phyloP scores from a whole-genome alignment of 2,888 invertebrate genomes.

The Autographa gamma region DNA sequence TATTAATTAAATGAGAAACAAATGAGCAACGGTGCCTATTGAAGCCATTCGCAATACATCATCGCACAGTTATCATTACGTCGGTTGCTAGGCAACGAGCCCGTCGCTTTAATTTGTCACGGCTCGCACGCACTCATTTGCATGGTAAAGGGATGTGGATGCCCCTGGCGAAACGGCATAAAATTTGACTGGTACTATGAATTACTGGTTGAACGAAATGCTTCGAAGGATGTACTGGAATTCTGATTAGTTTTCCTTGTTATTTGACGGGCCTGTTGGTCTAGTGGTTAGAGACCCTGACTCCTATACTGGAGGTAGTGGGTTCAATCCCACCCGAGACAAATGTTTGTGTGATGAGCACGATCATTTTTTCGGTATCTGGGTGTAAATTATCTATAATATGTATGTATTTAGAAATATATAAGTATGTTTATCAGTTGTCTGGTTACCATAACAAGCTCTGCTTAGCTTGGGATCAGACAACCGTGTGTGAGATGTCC shows the following conservation, averaged over 20 bases:
- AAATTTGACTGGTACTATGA: constrained; percentile 64
- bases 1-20: not conserved
- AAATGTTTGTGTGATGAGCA: no score
- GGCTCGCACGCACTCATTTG: constrained; percentile 63
- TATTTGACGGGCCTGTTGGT: no score
- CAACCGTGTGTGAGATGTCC: no score
- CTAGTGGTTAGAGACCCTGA: no score
- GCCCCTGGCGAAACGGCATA: constrained; percentile 65
- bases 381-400: no score
- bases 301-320: no score
- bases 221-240: constrained; percentile 19
- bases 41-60: constrained; percentile 31
- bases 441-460: no score
- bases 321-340: no score
- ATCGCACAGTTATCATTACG: constrained; percentile 44
- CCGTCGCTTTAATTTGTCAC: constrained; percentile 74
- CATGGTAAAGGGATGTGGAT: constrained; percentile 68
- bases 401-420: no score
- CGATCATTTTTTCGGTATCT: no score
- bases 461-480: no score
- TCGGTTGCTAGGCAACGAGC: constrained; percentile 37
- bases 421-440: no score
- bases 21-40: constrained; percentile 7
- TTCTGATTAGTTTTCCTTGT: constrained; percentile 27
- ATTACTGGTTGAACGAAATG: constrained; percentile 34